Evolutionary conservation across 2,113 vertebrate genomes (phyloP).

Genomic region (Eclectus roratus): DNA sequence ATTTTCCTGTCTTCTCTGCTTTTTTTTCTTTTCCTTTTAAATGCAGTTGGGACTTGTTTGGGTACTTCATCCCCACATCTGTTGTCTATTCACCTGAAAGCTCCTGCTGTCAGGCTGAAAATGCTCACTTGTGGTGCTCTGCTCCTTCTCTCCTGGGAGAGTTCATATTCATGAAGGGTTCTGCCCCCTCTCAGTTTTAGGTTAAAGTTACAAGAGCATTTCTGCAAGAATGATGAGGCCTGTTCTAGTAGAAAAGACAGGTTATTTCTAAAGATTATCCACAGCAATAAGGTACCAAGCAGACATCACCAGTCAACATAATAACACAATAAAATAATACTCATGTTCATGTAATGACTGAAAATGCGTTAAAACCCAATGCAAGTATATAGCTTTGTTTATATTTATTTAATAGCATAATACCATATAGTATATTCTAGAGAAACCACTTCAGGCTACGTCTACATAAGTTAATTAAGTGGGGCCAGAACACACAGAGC

Average conservation of each 20-base stretch:
- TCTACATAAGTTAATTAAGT: neutral
- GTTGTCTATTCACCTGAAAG: neutral
- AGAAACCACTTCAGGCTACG: neutral
- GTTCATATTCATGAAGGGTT: neutral
- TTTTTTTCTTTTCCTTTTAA: neutral
- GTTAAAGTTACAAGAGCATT: neutral
- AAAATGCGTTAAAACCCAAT: neutral
- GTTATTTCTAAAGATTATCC: neutral
- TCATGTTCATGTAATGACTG: neutral
- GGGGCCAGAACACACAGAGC: neutral
- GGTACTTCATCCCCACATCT: neutral
- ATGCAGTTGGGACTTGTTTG: neutral
- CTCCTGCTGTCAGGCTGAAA: neutral
- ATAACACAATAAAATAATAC: neutral
- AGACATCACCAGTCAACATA: neutral
- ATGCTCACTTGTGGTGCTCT: neutral
- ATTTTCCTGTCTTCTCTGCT: neutral
- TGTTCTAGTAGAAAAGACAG: neutral
- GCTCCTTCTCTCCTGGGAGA: neutral
- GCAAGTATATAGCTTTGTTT: neutral
- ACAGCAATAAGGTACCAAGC: neutral
- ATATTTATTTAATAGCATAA: neutral
- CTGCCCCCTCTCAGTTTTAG: neutral
- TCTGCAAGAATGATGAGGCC: neutral
- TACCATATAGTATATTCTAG: neutral